Conservation (phyloP, 2,113 vertebrate species). For the Periophthalmodon schlosseri region DNA sequence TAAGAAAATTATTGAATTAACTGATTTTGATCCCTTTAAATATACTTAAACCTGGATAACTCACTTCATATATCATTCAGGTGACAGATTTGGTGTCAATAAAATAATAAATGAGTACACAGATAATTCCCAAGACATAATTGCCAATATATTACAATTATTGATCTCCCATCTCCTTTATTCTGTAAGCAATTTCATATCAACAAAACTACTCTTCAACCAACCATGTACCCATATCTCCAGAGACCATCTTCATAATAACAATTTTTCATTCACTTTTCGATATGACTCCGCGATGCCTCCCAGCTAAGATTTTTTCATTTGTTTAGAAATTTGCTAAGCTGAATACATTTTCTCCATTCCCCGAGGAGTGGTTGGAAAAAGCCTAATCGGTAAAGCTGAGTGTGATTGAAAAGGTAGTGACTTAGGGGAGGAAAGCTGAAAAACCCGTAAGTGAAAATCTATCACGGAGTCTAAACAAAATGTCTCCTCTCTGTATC, state of each 20-base stretch:
- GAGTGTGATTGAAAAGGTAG: constrained; percentile 10
- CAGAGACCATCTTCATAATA: constrained; percentile 21
- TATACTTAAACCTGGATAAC: neutral
- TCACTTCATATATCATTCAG: neutral
- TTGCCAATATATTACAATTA: constrained; percentile 41
- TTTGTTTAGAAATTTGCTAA: neutral
- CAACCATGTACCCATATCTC: constrained; percentile 13
- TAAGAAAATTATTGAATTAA: neutral
- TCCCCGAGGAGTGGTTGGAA: constrained; percentile 5
- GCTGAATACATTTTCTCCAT: constrained; percentile 5
- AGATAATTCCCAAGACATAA: constrained; percentile 41
- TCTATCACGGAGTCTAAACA: constrained; percentile 5
- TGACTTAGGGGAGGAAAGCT: neutral
- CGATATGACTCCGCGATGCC: constrained; percentile 46
- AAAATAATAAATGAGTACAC: constrained; percentile 17
- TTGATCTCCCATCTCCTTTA: constrained; percentile 48
- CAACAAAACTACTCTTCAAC: constrained; percentile 12
- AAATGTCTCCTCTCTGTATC: neutral
- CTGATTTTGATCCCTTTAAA: constrained; percentile 17
- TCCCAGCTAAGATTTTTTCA: constrained; percentile 44
- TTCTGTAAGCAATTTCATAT: constrained; percentile 28
- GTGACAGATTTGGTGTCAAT: constrained; percentile 24
- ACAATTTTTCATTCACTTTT: constrained; percentile 46
- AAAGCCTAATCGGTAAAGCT: neutral
- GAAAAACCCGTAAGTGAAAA: neutral